Evolutionary conservation across 2,888 invertebrate genomes (phyloP).

Genomic region (Tiphia femorata): DNA sequence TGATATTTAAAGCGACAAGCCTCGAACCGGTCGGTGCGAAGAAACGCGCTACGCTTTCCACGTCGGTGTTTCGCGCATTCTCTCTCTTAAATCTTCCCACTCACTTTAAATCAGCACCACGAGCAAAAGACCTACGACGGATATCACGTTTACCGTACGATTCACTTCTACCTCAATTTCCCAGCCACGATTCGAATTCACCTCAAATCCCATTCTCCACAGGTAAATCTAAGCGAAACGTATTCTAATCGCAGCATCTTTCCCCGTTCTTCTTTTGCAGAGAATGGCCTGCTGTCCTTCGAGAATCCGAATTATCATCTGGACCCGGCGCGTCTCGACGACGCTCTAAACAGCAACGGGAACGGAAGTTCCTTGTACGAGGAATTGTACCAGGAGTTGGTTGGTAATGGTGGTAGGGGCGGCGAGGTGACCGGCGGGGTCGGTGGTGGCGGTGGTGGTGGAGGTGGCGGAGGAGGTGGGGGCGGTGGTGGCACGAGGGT

Average conservation of each 20-base stretch:
- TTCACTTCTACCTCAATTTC: no score
- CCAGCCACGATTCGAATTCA: no score
- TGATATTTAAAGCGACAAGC: constrained; percentile 10
- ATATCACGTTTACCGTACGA: no score
- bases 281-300: constrained; percentile 91
- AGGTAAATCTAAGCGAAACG: no score
- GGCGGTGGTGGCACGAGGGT: constrained; percentile 66
- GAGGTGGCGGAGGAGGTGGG: constrained; percentile 63
- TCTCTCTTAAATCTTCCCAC: no score
- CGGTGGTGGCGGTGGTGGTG: constrained; percentile 72
- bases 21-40: not conserved
- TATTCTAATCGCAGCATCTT: no score
- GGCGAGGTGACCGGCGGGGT: constrained; percentile 71
- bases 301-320: constrained; percentile 93
- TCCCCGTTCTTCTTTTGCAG: constrained; percentile 73
- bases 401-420: constrained; percentile 67
- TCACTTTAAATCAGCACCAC: no score
- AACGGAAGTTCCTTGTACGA: constrained; percentile 76
- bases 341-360: constrained; percentile 79
- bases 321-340: constrained; percentile 82
- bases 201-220: no score
- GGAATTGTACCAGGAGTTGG: constrained; percentile 77
- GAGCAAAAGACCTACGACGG: no score
- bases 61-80: no score
- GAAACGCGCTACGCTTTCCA: not conserved